A percentile compares a stretch with the other conserved stretches of the same genome.
Conservation (phyloP, 1,140 invertebrate species). For the Thalassaphorura encarpata region DNA sequence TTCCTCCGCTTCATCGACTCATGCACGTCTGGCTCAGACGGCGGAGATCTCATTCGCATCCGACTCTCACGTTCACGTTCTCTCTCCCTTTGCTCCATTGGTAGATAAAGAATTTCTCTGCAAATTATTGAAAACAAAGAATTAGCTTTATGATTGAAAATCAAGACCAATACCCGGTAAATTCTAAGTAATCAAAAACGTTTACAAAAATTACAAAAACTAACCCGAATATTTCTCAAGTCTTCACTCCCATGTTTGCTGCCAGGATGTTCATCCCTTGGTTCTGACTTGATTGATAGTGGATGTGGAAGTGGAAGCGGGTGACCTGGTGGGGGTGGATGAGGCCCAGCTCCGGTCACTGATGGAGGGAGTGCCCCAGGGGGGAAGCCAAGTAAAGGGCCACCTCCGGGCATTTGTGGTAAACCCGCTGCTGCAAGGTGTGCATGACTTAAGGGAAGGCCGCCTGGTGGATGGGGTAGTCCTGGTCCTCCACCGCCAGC, state of each 20-base stretch:
- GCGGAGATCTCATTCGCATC: slow-evolving; percentile 36
- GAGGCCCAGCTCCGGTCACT: slow-evolving; percentile 30
- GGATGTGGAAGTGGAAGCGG: slow-evolving; percentile 31
- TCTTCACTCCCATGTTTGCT: slow-evolving; percentile 28
- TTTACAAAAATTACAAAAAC: not conserved
- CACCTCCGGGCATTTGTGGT: slow-evolving; percentile 37
- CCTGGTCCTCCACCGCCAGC: slow-evolving; percentile 28
- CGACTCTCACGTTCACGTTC: slow-evolving; percentile 46
- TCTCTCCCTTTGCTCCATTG: slow-evolving; percentile 71
- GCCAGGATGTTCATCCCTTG: slow-evolving; percentile 29
- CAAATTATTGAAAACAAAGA: too few species aligned
- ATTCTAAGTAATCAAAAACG: not conserved
- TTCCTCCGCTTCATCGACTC: slow-evolving; percentile 57
- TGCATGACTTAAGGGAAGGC: slow-evolving; percentile 29
- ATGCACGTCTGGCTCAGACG: slow-evolving; percentile 48
- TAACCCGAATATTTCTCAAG: slow-evolving; percentile 30
- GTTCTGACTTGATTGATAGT: slow-evolving; percentile 30
- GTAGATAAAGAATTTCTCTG: slow-evolving; percentile 84
- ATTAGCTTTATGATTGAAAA: too few species aligned
- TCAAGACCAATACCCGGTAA: too few species aligned
- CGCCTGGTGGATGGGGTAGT: slow-evolving; percentile 30
- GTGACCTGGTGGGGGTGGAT: slow-evolving; percentile 30
- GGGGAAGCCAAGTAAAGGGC: slow-evolving; percentile 35
- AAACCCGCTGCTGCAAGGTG: slow-evolving; percentile 44
- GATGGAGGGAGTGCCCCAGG: slow-evolving; percentile 32